A percentile compares a stretch with the other conserved stretches of the same genome.
Evolutionary conservation across 2,888 invertebrate genomes (phyloP).

Genomic region (Dicyrtomina minuta): DNA sequence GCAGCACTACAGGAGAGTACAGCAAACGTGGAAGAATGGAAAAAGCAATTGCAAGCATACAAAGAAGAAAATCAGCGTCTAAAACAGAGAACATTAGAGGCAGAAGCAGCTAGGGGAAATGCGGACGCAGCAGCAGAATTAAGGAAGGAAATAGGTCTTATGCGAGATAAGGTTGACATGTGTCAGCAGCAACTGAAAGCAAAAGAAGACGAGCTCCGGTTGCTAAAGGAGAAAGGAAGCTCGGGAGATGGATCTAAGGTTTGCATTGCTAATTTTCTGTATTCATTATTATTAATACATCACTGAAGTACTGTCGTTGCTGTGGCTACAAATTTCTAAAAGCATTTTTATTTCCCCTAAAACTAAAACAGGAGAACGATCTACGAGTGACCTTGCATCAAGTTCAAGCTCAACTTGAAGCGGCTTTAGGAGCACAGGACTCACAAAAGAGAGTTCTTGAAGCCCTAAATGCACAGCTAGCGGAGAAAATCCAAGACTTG

Average conservation of each 20-base stretch:
- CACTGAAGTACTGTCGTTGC: slow-evolving; percentile 32
- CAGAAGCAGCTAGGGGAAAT: slow-evolving; percentile 69
- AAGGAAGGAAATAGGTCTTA: slow-evolving; percentile 69
- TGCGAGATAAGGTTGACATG: slow-evolving; percentile 78
- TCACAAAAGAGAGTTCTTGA: slow-evolving; percentile 77
- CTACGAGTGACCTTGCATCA: slow-evolving; percentile 49
- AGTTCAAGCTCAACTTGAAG: slow-evolving; percentile 76
- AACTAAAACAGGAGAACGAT: slow-evolving; percentile 46
- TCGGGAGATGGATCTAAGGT: slow-evolving; percentile 53
- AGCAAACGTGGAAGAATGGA: slow-evolving; percentile 98
- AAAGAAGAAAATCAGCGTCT: slow-evolving; percentile 86
- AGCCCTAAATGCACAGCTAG: slow-evolving; percentile 79
- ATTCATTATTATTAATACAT: slow-evolving; percentile 52
- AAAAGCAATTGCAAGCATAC: slow-evolving; percentile 85
- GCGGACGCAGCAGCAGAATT: slow-evolving; percentile 72
- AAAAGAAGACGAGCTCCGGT: slow-evolving; percentile 79
- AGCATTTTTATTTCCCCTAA: background rate
- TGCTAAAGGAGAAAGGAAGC: slow-evolving; percentile 56
- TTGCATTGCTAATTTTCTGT: slow-evolving; percentile 24
- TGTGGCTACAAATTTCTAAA: background rate
- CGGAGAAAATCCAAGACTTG: slow-evolving; percentile 75
- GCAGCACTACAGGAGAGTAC: slow-evolving; percentile 93
- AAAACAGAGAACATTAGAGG: slow-evolving; percentile 70
- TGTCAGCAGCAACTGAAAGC: slow-evolving; percentile 77
- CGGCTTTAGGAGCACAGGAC: slow-evolving; percentile 76